Base-by-base conservation (phyloP, 92 coral and sea anemone species). In the Porites evermanni region DNA sequence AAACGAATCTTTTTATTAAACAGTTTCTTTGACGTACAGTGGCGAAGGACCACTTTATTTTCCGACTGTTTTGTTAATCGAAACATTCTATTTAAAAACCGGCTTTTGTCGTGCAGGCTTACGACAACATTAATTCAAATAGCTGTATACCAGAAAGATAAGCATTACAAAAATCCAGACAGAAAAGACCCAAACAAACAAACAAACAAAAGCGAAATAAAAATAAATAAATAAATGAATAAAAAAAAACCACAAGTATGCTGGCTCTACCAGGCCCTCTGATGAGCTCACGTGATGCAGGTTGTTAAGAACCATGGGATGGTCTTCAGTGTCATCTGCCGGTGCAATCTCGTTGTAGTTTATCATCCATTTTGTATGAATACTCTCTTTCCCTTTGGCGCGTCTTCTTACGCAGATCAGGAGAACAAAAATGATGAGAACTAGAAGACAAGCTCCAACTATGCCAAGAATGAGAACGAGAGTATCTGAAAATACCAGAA, bases 361-460 rank as follows among this genome's bases (percentile, higher is more conserved):
- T 7, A 93, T 81, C 73, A 93, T 67, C 96, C 96, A 93, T 24
- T 79, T 79, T 72, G 88, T 91, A 81, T 85, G 82, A 77, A 87
- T 38, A 68, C 53, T 85, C 79, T 85, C 94, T 29, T 85, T 82
- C 72, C 72, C 86, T 29, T 80, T 64, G 0, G 68, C 75, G 29
- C 92, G 93, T 52, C 82, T 91, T 80, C 85, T 87, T 8, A 84
- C 75, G 44, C 64, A 88, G 38, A 91, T 63, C 58, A 80, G 17
- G 11, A 87, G n/a, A 51, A 70, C 72, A 6, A 86, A 47, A 32
- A 91, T 16, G 16, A 67, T 29, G 12, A 65, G 67, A 47, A 93
- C 23, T 29, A 88, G 58, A 2, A 84, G 66, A 53, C 91, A 87
- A 4, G 82, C 88, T 11, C 94, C 94, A 23, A 74, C 67, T 21